phyloP scores from a whole-genome alignment of 2,113 vertebrate genomes.

The Calyptomena viridis region DNA sequence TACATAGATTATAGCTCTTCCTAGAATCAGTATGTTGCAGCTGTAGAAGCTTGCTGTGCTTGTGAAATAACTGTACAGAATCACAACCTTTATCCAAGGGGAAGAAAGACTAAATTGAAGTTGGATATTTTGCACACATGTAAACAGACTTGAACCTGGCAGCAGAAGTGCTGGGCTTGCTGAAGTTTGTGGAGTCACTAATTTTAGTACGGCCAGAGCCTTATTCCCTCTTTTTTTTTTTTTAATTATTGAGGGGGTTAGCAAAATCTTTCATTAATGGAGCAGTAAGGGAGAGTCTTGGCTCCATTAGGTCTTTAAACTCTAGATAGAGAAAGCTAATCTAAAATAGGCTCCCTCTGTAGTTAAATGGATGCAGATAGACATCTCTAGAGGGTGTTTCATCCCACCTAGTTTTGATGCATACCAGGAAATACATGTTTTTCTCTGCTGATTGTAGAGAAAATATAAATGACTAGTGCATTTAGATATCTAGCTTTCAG shows the following conservation, averaged over 20 bases:
- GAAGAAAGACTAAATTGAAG: neutral
- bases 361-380: slow-evolving; percentile 35
- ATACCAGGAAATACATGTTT: slow-evolving; percentile 5
- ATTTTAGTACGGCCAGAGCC: neutral
- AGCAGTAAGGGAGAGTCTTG: neutral
- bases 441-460: neutral
- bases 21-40: neutral
- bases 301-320: neutral
- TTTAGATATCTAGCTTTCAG: slow-evolving; percentile 7
- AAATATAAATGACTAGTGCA: neutral
- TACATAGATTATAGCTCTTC: neutral
- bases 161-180: neutral
- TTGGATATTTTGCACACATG: neutral
- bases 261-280: neutral
- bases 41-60: neutral
- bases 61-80: neutral
- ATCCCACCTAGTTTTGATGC: slow-evolving; percentile 31
- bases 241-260: neutral
- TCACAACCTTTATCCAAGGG: neutral
- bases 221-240: neutral
- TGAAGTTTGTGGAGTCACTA: neutral
- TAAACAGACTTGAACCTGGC: neutral
- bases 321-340: neutral
- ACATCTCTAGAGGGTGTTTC: slow-evolving; percentile 28
- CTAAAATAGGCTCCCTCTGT: neutral